phyloP scores from a whole-genome alignment of 2,113 vertebrate genomes.

The Mobula birostris region DNA sequence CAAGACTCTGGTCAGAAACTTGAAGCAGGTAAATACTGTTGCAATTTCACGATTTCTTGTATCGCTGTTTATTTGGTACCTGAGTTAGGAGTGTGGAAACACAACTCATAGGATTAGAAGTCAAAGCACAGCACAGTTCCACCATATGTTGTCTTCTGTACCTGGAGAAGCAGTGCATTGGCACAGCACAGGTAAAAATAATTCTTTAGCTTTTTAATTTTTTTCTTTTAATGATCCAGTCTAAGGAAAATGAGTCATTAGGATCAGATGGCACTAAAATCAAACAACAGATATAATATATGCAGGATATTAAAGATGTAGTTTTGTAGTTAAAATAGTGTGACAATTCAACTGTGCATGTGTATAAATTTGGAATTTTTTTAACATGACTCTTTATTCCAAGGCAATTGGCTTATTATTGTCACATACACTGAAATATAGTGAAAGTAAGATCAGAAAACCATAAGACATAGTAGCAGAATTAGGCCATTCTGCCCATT shows the following conservation, averaged over 20 bases:
- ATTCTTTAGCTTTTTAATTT: neutral
- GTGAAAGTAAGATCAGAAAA: no score
- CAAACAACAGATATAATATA: neutral
- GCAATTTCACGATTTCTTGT: neutral
- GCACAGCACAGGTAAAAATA: neutral
- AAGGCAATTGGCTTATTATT: no score
- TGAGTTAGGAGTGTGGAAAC: neutral
- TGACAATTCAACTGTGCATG: neutral
- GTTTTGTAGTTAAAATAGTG: neutral
- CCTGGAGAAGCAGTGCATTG: neutral
- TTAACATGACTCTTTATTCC: no score
- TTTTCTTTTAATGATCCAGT: neutral
- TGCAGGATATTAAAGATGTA: neutral
- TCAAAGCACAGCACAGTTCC: neutral
- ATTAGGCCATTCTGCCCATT: no score
- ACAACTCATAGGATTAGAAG: neutral
- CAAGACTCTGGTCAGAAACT: neutral
- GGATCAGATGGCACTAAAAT: neutral
- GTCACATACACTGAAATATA: no score
- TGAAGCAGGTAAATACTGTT: neutral
- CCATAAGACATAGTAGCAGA: no score
- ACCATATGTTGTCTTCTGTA: neutral
- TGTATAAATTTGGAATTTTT: no score
- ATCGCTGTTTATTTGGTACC: neutral
- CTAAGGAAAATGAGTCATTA: neutral